These are phyloP conservation scores for Nomada ruficornis DNA, from an alignment of 2,888 invertebrate genomes.

Conservation along the genomic window DNA sequence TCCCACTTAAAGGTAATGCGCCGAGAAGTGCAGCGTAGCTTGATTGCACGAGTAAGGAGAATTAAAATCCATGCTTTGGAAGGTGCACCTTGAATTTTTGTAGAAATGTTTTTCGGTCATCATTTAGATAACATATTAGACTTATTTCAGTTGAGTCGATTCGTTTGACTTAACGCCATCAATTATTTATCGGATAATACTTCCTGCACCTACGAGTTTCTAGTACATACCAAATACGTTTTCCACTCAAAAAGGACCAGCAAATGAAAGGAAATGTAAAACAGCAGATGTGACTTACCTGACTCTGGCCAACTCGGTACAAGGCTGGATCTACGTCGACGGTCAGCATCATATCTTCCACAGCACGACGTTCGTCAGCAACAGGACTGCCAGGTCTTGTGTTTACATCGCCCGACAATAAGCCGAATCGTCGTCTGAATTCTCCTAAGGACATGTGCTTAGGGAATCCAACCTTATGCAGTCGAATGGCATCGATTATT, in stretches of 20 bases:
- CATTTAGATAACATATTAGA: too few relatives aligned
- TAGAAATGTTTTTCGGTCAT: too few relatives aligned
- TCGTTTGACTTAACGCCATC: too few relatives aligned
- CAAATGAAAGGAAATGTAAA: too few relatives aligned
- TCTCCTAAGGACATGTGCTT: slow-evolving; percentile 95
- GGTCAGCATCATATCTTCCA: slow-evolving; percentile 93
- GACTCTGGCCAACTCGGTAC: slow-evolving; percentile 96
- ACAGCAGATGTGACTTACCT: slow-evolving; percentile 87
- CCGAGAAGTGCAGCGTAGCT: too few relatives aligned
- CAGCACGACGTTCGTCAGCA: slow-evolving; percentile 88
- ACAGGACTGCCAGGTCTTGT: slow-evolving; percentile 83
- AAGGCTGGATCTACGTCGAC: slow-evolving; percentile 94
- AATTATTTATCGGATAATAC: too few relatives aligned
- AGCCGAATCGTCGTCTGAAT: slow-evolving; percentile 93
- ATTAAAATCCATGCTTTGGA: too few relatives aligned
- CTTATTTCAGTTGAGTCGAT: too few relatives aligned
- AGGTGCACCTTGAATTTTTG: too few relatives aligned
- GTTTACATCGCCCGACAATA: slow-evolving; percentile 85
- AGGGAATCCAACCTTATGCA: slow-evolving; percentile 97
- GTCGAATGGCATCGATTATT: slow-evolving; percentile 93
- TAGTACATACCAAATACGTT: background rate
- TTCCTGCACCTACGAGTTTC: background rate
- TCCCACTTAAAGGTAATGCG: too few relatives aligned
- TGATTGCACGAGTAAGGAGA: too few relatives aligned
- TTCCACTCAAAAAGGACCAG: background rate